These are phyloP conservation scores for Julus scandinavius DNA, from an alignment of 2,888 invertebrate genomes.

Conservation along the genomic window DNA sequence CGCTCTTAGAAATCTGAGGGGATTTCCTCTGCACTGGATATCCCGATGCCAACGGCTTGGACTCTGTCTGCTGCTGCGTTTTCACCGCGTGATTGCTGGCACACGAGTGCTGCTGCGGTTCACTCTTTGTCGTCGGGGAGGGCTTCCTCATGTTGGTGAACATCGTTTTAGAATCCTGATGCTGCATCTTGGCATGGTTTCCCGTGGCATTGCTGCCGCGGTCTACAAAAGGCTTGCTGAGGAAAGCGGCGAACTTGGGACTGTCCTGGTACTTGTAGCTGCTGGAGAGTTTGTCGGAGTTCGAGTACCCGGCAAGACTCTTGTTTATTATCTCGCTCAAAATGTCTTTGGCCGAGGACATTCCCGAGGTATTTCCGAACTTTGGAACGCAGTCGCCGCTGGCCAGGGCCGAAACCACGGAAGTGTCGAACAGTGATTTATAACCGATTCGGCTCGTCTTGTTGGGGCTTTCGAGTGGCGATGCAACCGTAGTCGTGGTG, in stretches of 20 bases:
- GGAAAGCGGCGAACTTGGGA: conserved; percentile 49
- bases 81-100: not conserved
- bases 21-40: not conserved
- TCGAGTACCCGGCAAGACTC: conserved; percentile 57
- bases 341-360: conserved; percentile 54
- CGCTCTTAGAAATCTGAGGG: not conserved
- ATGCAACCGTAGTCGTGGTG: not conserved
- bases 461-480: not conserved
- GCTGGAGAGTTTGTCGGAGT: conserved; percentile 52
- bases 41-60: not conserved
- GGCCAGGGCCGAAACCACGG: conserved; percentile 27
- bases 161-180: not conserved
- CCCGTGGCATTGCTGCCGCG: not conserved
- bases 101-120: not conserved
- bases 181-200: not conserved
- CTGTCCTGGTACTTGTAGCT: conserved; percentile 42
- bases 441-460: not conserved
- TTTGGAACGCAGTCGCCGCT: not conserved
- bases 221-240: conserved; percentile 43
- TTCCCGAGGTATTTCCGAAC: not conserved
- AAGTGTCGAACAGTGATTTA: not conserved
- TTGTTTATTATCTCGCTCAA: conserved; percentile 57
- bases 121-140: not conserved
- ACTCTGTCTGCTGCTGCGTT: not conserved
- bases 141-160: not conserved